These are phyloP conservation scores for Cosmia pyralina DNA, from an alignment of 2,888 invertebrate species.

Conservation along the genomic window DNA sequence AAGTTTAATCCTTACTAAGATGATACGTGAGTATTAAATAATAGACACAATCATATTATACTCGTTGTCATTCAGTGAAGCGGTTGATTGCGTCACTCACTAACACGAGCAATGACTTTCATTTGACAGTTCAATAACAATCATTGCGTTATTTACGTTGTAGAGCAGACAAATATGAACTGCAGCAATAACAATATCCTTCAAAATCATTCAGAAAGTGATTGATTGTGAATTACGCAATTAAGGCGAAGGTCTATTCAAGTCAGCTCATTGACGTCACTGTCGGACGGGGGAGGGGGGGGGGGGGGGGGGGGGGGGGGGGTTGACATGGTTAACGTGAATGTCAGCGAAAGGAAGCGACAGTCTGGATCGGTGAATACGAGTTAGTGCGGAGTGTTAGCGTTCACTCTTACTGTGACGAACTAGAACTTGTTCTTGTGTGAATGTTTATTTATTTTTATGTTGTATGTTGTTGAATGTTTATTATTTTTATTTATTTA, in stretches of 20 bases:
- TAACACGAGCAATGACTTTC: no score
- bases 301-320: not conserved
- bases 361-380: not conserved
- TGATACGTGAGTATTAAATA: constrained; percentile 2
- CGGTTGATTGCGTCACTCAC: no score
- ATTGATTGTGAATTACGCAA: no score
- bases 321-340: constrained; percentile 23
- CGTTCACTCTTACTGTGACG: constrained; percentile 1
- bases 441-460: no score
- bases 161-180: no score
- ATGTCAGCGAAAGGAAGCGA: constrained; percentile 20
- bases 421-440: not conserved
- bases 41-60: not conserved
- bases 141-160: no score
- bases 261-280: constrained; percentile 31
- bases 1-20: not conserved
- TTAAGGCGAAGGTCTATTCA: not conserved
- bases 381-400: not conserved
- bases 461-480: no score
- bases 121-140: no score
- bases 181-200: no score
- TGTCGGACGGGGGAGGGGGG: not conserved
- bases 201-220: no score
- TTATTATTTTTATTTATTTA: no score
- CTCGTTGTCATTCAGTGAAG: constrained; percentile 1